Evolutionary conservation across 1,140 invertebrate genomes (phyloP), one percentile per base, ranked within the genome.

Genomic region (Drosophila pandora): DNA sequence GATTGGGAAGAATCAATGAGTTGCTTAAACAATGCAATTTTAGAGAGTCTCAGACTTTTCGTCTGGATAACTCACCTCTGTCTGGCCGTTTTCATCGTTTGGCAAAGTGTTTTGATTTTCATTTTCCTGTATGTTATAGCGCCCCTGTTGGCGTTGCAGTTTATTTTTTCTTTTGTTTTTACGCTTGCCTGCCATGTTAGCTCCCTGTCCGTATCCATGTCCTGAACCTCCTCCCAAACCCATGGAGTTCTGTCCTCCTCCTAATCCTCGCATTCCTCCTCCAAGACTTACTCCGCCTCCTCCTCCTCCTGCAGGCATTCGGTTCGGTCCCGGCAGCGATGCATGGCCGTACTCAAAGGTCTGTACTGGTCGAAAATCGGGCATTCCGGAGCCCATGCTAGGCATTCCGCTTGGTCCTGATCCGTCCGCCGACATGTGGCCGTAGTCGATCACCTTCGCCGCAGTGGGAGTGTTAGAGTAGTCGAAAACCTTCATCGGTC

Each of bases 371-470:
- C 69, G 67, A 56, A 79, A 91, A 2, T 89, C 83, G 12, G 74
- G 73, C 12, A 53, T 10, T 21, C 61, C 25, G 9, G 34, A 12
- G 34, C 6, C 17, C 0, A n/a, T 22, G 43, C 7, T 52, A 4
- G 45, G 25, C 28, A 5, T 41, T 12, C 21, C 43, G 17, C 13
- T 17, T 7, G 45, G 9, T 1, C 45, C 56, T 2, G 3, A 7
- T 7, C 32, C 28, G 55, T 64, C 65, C 13, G 48, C 56, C 4
- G 81, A 91, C 74, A 94, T 94, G 77, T 96, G 95, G 17, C 94
- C 94, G 92, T 96, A 96, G 92, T 96, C 95, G 47, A 96, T 94
- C 23, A 96, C 93, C 67, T 95, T 94, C n/a, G 93, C 92, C 48
- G 93, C 92, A 52, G 92, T 82, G 54, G 93, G 92, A 22, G 49